Evolutionary conservation across 30 jellyfish, hydroid and myxozoan species (phyloP), one percentile per base, ranked within the genome.

Genomic region (Clytia hemisphaerica): DNA sequence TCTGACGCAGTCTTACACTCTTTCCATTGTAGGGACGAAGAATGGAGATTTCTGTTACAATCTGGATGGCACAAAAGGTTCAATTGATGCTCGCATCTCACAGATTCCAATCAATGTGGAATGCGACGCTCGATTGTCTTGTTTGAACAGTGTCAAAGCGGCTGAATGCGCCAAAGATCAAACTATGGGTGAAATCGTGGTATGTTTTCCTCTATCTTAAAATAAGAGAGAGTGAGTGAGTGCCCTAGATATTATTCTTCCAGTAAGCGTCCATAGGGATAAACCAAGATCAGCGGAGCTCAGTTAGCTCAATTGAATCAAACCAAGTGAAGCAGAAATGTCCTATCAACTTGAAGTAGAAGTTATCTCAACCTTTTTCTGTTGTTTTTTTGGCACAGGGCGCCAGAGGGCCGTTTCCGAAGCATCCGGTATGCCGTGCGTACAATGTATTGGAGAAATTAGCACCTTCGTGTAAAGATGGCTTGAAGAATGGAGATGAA

Each of bases 21-120:
- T n/a, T 30, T 37, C 15, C 32, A 38, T n/a, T 37, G 2, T 10
- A 40, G 83, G 83, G 19, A 58, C 72, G 15, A 38, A 44, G 40
- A 51, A 59, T 1, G 87, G 87, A 3, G 73, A 74, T 2, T 74
- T 74, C 30, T 74, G 87, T 40, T 74, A 30, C 34, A 50, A 74
- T 27, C 55, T 16, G 30, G 46, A 74, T 31, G 78, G 40, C n/a
- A 31, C 46, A 26, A 54, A 35, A 19, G 87, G 87, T 3, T 50
- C 28, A 6, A 59, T 74, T 25, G 87, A 74, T 26, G 83, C 61
- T 24, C 37, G 58, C 45, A 74, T 74, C 1, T 18, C 45, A 12
- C 54, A 74, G 30, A 82, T 72, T 31, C 87, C 87, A 4, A 61
- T 74, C 30, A 74, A 74, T 1, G 87, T 59, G 1, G 87, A 74